Evolutionary conservation across 2,113 vertebrate species (phyloP).

Genomic region (Myiagra hebetior): DNA sequence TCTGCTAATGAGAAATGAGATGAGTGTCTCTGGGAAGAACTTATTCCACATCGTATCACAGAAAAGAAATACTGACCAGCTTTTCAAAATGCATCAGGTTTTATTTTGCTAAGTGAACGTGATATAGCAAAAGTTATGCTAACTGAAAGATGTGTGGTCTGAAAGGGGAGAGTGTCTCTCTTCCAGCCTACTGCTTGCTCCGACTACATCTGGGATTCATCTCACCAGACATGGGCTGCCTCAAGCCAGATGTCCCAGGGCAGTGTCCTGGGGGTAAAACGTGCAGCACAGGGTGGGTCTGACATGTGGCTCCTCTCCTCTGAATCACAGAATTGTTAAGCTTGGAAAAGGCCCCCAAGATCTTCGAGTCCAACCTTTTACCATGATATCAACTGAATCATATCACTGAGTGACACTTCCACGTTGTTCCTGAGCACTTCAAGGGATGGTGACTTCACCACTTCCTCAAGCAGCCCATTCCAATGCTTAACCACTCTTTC

Average conservation of each 20-base stretch:
- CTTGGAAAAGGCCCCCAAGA: not conserved
- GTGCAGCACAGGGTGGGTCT: not conserved
- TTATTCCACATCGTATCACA: not conserved
- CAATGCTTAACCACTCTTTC: not conserved
- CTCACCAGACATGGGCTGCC: not conserved
- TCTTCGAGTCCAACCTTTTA: not conserved
- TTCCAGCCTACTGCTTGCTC: not conserved
- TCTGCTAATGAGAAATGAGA: not conserved
- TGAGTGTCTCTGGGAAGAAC: not conserved
- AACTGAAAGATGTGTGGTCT: not conserved
- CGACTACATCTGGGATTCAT: not conserved
- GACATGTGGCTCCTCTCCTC: not conserved
- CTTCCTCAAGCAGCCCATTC: not conserved
- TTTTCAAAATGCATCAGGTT: not conserved
- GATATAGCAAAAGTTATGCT: not conserved
- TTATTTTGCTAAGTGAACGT: not conserved
- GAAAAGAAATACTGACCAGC: not conserved
- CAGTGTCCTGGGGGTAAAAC: not conserved
- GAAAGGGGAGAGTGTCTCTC: not conserved
- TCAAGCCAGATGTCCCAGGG: not conserved
- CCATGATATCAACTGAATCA: not conserved
- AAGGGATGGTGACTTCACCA: not conserved
- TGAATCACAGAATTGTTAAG: accelerated
- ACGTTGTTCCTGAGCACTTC: accelerated
- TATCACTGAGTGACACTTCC: not conserved